Conservation (phyloP, 2,797 vertebrate genomes). For the Anisognathus igniventris region DNA sequence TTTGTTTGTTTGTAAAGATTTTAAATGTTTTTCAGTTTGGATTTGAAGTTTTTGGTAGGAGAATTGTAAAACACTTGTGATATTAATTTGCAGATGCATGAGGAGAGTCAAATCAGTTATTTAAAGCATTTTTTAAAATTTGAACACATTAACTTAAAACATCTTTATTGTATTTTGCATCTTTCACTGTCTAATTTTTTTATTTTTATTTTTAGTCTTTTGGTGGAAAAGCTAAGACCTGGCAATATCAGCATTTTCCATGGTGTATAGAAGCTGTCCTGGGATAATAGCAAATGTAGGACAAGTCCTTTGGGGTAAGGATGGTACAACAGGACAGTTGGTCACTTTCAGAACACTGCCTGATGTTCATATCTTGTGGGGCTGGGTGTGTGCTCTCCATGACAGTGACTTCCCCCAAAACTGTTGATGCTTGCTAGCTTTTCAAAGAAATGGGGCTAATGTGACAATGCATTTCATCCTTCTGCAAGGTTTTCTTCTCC, state of each 20-base stretch:
- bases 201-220: not conserved
- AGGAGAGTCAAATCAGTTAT: not conserved
- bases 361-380: not conserved
- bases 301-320: not conserved
- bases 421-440: not conserved
- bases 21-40: not conserved
- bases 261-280: not conserved
- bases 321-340: not conserved
- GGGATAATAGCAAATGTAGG: not conserved
- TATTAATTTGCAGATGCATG: not conserved
- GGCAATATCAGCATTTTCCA: not conserved
- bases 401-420: not conserved
- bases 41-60: not conserved
- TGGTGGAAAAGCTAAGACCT: not conserved
- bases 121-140: not conserved
- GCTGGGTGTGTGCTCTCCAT: rapidly evolving
- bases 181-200: not conserved
- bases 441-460: not conserved
- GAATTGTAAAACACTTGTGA: not conserved
- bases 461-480: not conserved
- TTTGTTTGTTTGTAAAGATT: not conserved
- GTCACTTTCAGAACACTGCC: not conserved
- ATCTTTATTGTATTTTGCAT: not conserved
- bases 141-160: not conserved
- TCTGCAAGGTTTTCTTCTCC: not conserved